Conservation (phyloP, 2,888 invertebrate genomes). For the Dryococelus australis region DNA sequence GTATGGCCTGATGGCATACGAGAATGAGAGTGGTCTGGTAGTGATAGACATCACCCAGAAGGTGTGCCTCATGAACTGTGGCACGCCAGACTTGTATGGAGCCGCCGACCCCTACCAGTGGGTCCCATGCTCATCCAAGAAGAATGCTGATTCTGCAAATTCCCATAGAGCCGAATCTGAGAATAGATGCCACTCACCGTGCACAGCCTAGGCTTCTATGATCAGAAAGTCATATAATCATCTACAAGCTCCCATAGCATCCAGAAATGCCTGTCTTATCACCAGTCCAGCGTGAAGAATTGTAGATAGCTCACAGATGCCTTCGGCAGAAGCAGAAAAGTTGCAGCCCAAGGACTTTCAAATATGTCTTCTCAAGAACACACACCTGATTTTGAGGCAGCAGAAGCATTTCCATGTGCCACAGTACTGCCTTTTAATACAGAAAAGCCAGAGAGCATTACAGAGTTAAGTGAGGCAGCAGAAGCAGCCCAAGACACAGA, state of each 20-base stretch:
- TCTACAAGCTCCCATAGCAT: constrained; percentile 40
- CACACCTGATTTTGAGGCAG: constrained; percentile 44
- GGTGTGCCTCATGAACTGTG: constrained; percentile 85
- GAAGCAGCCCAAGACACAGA: constrained; percentile 1
- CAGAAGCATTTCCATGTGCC: constrained; percentile 42
- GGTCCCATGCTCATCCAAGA: constrained; percentile 79
- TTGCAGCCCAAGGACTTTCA: constrained; percentile 29
- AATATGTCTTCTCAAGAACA: constrained; percentile 37
- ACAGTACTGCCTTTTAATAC: not conserved
- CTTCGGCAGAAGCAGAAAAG: constrained; percentile 30
- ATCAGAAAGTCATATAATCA: constrained; percentile 34
- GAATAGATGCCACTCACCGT: constrained; percentile 76
- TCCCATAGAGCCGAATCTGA: constrained; percentile 58
- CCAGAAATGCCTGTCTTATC: constrained; percentile 43
- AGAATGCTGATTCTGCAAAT: constrained; percentile 51
- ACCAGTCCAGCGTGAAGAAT: constrained; percentile 40
- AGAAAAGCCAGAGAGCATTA: not conserved
- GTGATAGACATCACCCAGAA: constrained; percentile 94
- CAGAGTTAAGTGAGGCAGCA: not conserved
- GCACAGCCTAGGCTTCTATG: constrained; percentile 64
- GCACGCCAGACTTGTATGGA: constrained; percentile 91
- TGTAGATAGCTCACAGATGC: constrained; percentile 24
- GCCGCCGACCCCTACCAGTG: constrained; percentile 86
- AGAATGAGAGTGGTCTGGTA: constrained; percentile 94
- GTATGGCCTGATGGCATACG: constrained; percentile 96